Conservation (phyloP, 2,113 vertebrate genomes). For the Lontra canadensis region DNA sequence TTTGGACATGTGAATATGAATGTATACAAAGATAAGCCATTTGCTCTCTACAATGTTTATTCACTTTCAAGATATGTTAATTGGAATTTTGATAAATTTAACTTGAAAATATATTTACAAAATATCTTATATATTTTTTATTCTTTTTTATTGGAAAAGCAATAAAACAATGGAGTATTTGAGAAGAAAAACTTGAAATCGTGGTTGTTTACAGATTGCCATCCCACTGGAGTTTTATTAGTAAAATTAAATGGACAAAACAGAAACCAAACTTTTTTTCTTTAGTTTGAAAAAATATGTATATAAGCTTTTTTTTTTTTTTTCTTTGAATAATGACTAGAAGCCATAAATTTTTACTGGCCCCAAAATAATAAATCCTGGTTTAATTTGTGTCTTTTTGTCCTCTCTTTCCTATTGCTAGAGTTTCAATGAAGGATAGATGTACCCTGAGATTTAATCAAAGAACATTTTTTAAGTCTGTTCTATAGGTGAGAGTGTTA, state of each 20-base stretch:
- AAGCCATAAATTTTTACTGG: neutral
- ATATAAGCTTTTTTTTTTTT: neutral
- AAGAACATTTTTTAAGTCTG: neutral
- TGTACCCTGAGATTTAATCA: neutral
- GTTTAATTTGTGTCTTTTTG: neutral
- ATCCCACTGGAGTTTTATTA: neutral
- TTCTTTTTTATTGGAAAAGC: neutral
- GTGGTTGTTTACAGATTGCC: neutral
- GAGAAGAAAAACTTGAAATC: neutral
- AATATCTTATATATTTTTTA: neutral
- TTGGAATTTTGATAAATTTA: neutral
- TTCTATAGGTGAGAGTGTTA: neutral
- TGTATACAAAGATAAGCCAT: neutral
- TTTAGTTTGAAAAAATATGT: neutral
- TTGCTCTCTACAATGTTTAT: neutral
- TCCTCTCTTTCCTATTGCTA: neutral
- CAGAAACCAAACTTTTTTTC: neutral
- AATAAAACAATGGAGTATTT: neutral
- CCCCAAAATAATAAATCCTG: neutral
- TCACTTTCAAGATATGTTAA: neutral
- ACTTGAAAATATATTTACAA: neutral
- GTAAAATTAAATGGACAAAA: neutral
- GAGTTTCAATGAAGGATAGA: neutral
- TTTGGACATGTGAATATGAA: neutral
- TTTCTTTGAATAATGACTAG: neutral